A percentile compares a stretch with the other conserved stretches of the same genome.
phyloP scores from a whole-genome alignment of 2,888 invertebrate species.

The Petrolisthes manimaculis region DNA sequence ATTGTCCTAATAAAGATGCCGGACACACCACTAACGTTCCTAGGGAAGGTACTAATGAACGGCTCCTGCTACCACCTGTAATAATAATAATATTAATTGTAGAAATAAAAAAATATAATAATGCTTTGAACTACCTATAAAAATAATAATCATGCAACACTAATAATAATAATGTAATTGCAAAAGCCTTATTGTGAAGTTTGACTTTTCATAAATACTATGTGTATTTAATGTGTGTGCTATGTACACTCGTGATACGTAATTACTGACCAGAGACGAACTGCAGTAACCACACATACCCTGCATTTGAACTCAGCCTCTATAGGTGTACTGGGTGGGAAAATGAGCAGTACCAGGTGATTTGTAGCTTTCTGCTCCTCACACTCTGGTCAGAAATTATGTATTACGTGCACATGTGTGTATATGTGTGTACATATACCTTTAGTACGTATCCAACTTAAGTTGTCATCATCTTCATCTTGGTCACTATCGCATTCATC shows the following conservation, averaged over 20 bases:
- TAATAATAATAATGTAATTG: not conserved
- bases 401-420: not conserved
- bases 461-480: conserved; percentile 67
- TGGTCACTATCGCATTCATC: conserved; percentile 70
- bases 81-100: not conserved
- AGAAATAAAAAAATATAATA: not conserved
- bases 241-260: too few species aligned
- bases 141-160: not conserved
- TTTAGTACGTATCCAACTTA: not conserved
- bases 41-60: conserved; percentile 69
- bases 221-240: not conserved
- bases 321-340: too few species aligned
- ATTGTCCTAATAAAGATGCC: conserved; percentile 90
- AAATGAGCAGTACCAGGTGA: too few species aligned
- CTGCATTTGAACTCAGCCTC: too few species aligned
- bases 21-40: conserved; percentile 93
- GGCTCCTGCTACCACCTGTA: not conserved
- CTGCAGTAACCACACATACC: too few species aligned
- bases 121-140: not conserved
- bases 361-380: too few species aligned
- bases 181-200: not conserved
- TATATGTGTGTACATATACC: not conserved
- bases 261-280: too few species aligned
- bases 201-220: not conserved
- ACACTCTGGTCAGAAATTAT: too few species aligned